A percentile compares a stretch with the other conserved stretches of the same genome.
These are phyloP conservation scores for Uropsilus gracilis DNA, from an alignment of 2,113 vertebrate species.

Conservation along the genomic window DNA sequence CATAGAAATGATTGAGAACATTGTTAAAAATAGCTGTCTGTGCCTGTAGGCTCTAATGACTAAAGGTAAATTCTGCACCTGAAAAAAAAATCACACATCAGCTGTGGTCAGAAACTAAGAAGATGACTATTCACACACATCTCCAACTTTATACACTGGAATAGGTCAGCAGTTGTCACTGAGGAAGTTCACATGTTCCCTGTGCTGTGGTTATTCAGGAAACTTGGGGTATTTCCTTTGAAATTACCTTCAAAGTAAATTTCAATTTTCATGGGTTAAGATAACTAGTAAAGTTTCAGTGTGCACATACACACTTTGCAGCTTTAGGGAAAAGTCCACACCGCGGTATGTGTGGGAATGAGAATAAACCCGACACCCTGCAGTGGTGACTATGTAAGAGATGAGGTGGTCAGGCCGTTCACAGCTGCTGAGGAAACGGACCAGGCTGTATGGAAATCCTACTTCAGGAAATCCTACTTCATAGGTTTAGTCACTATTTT, in stretches of 20 bases:
- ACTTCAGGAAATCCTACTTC: too few relatives aligned
- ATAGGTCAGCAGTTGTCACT: not conserved
- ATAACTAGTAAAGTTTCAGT: slow-evolving; percentile 20
- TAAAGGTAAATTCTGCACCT: not conserved
- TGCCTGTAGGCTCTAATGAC: not conserved
- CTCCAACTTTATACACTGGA: not conserved
- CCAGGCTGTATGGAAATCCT: not conserved
- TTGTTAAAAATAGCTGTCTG: not conserved
- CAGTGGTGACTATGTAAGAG: not conserved
- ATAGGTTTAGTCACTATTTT: not conserved
- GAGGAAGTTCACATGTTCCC: not conserved
- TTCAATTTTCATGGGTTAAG: slow-evolving; percentile 31
- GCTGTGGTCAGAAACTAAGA: not conserved
- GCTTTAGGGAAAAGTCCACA: not conserved
- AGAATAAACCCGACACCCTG: not conserved
- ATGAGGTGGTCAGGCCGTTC: not conserved
- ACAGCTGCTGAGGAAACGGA: not conserved
- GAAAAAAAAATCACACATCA: not conserved
- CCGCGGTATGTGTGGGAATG: not conserved
- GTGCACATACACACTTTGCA: not conserved
- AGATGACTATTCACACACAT: not conserved
- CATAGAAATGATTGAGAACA: not conserved
- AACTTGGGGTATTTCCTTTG: not conserved
- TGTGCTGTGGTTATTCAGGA: not conserved
- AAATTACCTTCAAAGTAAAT: slow-evolving; percentile 12